Percentiles rank a stretch among this genome's conserved stretches.
These are phyloP conservation scores for Ernsta delagoae DNA, from an alignment of 2,888 invertebrate species.

Conservation along the genomic window DNA sequence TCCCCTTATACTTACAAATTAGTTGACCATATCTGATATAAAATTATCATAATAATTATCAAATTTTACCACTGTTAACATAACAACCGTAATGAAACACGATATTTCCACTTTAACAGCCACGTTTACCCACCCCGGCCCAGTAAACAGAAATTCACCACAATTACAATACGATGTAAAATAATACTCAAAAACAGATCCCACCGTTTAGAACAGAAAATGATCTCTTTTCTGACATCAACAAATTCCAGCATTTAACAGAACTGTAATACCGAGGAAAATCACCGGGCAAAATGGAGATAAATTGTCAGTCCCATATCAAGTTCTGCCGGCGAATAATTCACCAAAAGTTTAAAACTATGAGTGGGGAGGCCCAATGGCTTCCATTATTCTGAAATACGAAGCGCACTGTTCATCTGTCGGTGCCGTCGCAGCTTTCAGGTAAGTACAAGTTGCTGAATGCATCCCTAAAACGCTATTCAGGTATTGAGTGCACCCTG, in stretches of 20 bases:
- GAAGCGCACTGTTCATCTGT: slow-evolving; percentile 37
- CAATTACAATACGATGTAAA: not conserved
- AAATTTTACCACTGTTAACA: not conserved
- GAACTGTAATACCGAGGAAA: slow-evolving; percentile 31
- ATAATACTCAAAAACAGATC: slow-evolving; percentile 18
- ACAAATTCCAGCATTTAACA: slow-evolving; percentile 30
- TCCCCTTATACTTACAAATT: too few species aligned
- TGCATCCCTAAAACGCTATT: slow-evolving; percentile 70
- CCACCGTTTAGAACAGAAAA: slow-evolving; percentile 13
- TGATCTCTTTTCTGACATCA: slow-evolving; percentile 17
- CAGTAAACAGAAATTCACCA: not conserved
- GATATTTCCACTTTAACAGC: not conserved
- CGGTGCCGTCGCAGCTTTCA: slow-evolving; percentile 45
- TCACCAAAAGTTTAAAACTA: slow-evolving; percentile 37
- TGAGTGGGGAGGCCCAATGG: slow-evolving; percentile 28
- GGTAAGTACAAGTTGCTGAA: slow-evolving; percentile 54
- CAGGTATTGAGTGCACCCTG: slow-evolving; percentile 64
- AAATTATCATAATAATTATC: too few species aligned
- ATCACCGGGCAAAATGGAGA: slow-evolving; percentile 35
- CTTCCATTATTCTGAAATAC: slow-evolving; percentile 38
- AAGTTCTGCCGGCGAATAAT: slow-evolving; percentile 32
- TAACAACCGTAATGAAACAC: not conserved
- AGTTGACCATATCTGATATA: too few species aligned
- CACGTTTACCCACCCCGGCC: not conserved
- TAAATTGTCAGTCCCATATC: slow-evolving; percentile 38